Conservation (phyloP, 1,140 invertebrate genomes). For the Leptinotarsa texana region DNA sequence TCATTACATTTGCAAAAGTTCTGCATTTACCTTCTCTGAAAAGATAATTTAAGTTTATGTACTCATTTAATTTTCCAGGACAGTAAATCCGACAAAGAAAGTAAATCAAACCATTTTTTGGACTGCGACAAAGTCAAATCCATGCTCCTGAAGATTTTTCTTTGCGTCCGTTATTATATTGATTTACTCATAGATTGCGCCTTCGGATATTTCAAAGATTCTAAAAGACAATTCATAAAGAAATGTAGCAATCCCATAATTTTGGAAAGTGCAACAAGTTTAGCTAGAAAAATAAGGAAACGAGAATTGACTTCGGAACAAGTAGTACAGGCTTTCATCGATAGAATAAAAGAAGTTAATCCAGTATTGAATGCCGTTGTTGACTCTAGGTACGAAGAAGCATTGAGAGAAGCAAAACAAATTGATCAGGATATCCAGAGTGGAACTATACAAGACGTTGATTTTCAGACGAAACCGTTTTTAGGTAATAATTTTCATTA, state of each 20-base stretch:
- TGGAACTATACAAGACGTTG: conserved; percentile 59
- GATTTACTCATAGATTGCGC: conserved; percentile 58
- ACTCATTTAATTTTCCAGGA: conserved; percentile 1
- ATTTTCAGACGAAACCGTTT: conserved; percentile 69
- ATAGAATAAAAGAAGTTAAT: conserved; percentile 81
- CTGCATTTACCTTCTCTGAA: too few relatives aligned
- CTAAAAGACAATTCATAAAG: conserved; percentile 60
- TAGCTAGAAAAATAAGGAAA: conserved; percentile 69
- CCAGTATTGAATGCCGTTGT: conserved; percentile 79
- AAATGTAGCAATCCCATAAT: conserved; percentile 63
- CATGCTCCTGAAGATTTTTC: conserved; percentile 29
- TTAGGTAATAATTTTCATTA: conserved; percentile 59
- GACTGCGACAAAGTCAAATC: conserved; percentile 26
- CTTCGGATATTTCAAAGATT: conserved; percentile 62
- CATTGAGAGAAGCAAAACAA: conserved; percentile 73
- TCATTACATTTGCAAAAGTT: too few relatives aligned
- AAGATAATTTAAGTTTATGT: too few relatives aligned
- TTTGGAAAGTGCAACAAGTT: conserved; percentile 65
- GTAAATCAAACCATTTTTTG: background rate
- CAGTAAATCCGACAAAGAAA: background rate
- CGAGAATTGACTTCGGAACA: conserved; percentile 68
- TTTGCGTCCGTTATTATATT: conserved; percentile 40
- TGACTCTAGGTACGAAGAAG: conserved; percentile 75
- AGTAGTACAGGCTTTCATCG: conserved; percentile 74
- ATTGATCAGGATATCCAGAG: conserved; percentile 70